A percentile compares a stretch with the other conserved stretches of the same genome.
phyloP scores from a whole-genome alignment of 2,888 invertebrate genomes.

The Euzophera pinguis region DNA sequence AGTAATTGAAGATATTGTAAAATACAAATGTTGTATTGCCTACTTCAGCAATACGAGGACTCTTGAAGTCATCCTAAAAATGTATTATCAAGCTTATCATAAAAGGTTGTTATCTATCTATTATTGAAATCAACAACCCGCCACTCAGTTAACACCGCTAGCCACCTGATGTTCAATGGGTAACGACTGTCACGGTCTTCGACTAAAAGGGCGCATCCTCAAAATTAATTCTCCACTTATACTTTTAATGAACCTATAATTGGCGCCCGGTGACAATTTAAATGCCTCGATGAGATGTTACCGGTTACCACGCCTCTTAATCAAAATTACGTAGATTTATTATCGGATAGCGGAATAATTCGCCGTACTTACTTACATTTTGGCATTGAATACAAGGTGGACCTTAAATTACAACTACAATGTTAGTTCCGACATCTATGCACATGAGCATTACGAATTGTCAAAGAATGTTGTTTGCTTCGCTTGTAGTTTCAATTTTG shows the following conservation, averaged over 20 bases:
- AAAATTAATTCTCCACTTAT: neutral
- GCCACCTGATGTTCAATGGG: neutral
- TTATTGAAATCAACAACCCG: neutral
- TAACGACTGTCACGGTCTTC: neutral
- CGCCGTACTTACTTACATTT: neutral
- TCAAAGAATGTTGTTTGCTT: conserved; percentile 11
- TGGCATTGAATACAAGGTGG: conserved; percentile 14
- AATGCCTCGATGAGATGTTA: neutral
- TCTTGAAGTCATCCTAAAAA: neutral
- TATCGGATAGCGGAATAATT: neutral
- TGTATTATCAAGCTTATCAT: neutral
- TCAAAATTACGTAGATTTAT: conserved; percentile 1
- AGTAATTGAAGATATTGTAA: too few relatives aligned
- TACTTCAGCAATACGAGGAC: neutral
- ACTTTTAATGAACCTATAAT: conserved; percentile 3
- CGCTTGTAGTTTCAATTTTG: conserved; percentile 6
- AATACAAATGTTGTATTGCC: neutral
- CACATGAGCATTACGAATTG: conserved; percentile 10
- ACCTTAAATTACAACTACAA: conserved; percentile 4
- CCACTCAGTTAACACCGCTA: neutral
- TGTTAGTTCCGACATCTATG: conserved; percentile 13
- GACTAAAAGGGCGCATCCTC: neutral
- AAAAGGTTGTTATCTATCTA: neutral
- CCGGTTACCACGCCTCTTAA: neutral
- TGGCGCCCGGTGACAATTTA: neutral